Base-by-base conservation (phyloP, 2,113 vertebrate genomes). In the Pagrus major region DNA sequence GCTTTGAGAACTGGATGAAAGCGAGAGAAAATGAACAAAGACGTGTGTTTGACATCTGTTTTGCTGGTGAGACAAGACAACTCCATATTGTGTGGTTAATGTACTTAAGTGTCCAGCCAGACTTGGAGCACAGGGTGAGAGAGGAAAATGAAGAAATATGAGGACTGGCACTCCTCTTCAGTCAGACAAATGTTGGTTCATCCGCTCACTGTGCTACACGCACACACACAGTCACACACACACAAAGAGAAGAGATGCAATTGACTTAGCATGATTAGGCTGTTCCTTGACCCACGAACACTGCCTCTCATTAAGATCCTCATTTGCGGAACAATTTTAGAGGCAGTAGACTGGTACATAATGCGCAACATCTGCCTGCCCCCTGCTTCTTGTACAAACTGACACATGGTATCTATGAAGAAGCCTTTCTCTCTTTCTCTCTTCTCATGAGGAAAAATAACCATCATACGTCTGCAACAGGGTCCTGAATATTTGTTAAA, bases 251-350 rank as follows among this genome's bases (percentile, higher is more conserved):
- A 76, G 86, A 93, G 68, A 91, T 88, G 80, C 88, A 90, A 92
- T 93, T 91, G 93, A 91, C 88, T 92, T 90, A 92, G 86, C 78
- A 84, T 91, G 89, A 94, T 93, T 92, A 93, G 84, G 87, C 86
- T 92, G 87, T 92, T 93, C 87, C 88, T 86, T 93, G 91, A 94
- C 93, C 92, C 89, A 85, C 85, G 74, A 85, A 89, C 89, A 89
- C 78, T 76, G 88, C 82, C 89, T 87, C 86, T 94, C 93, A 93
- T 95, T 94, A 95, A 89, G 91, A 90, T 86, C 77, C 90, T 94
- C 92, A 92, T 95, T 93, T 93, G 87, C 61, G 71, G 86, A 88
- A 89, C 85, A 91, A 92, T 94, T 94, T 92, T 90, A 91, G 93
- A 92, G 84, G 90, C 93, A 92, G 88, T 90, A 91, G 91, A 93